Evolutionary conservation across 2,888 invertebrate species (phyloP), one percentile per base, ranked within the genome.

Genomic region (Clostera curtula): DNA sequence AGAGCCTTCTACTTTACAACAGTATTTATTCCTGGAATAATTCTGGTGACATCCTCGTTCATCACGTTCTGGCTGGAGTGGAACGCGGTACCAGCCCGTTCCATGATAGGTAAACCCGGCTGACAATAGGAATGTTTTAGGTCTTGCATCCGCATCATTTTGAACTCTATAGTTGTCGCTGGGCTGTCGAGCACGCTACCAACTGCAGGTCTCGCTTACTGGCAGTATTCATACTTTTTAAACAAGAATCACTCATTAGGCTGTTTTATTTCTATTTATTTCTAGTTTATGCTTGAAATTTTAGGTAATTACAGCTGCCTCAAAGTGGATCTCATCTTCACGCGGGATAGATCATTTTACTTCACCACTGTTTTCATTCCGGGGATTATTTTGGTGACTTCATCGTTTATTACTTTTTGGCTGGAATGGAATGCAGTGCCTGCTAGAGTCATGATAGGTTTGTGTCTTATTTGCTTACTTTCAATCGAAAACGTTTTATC

Each of bases 371-470:
- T 96, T 83, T 96, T 96, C 86, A 95, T 96, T 86, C 96, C 96
- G 61, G 96, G 96, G 68, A 95, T 96, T 73, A 95, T 96, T 85
- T 89, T 96, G 87, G 96, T 96, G 77, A 96, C 96, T 56, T 95
- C 95, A 83, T 96, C 96, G 65, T 96, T 96, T 89, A 96, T 96
- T 85, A 96, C 96, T 68, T 96, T 96, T 88, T 96, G 96, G 96
- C 89, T 96, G 84, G 96, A 96, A 87, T 96, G 96, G 95, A 96
- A 96, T 85, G 96, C 96, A 58, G 96, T 96, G 68, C 96, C 96
- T 71, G 96, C 96, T 73, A 89, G 96, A 85, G 96, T 96, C 68
- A 96, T 96, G 95, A 95, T 96, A 87, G 93, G 94, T 94, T 87
- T 87, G 90, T 87, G 62, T 64, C 63, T 63, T 53, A 47, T 53